A percentile compares a stretch with the other conserved stretches of the same genome.
Evolutionary conservation across 2,797 vertebrate species (phyloP).

Genomic region (Tenualosa thibaudeaui): DNA sequence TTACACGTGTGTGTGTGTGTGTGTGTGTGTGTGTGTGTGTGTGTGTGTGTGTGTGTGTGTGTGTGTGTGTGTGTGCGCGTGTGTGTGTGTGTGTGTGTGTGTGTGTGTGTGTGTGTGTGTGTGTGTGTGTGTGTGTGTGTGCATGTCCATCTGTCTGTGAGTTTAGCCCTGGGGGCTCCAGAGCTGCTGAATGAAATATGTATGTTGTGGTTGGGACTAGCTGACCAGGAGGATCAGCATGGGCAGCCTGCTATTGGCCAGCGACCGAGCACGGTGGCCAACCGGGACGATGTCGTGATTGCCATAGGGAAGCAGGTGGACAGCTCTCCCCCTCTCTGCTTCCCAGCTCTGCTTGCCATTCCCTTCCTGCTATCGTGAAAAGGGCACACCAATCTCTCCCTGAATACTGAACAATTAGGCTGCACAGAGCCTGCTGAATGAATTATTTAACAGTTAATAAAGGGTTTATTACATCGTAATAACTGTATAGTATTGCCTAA

Average conservation of each 20-base stretch:
- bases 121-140: background rate
- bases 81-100: background rate
- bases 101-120: background rate
- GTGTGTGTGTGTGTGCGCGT: background rate
- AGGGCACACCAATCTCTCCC: background rate
- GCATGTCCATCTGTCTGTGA: background rate
- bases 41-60: background rate
- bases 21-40: background rate
- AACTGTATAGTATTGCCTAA: background rate
- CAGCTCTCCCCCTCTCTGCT: background rate
- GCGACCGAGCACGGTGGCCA: background rate
- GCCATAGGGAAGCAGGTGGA: background rate
- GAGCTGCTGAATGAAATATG: background rate
- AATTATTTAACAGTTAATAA: background rate
- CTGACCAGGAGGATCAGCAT: background rate
- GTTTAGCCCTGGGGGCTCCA: background rate
- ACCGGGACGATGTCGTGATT: background rate
- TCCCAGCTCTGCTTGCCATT: background rate
- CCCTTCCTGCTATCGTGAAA: background rate
- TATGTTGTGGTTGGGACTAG: background rate
- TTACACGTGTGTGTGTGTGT: background rate
- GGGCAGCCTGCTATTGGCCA: background rate
- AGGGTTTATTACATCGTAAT: background rate
- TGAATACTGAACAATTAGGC: background rate
- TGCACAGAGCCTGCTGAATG: background rate